Evolutionary conservation across 2,797 vertebrate genomes (phyloP).

Genomic region (Gallinago nigripennis): DNA sequence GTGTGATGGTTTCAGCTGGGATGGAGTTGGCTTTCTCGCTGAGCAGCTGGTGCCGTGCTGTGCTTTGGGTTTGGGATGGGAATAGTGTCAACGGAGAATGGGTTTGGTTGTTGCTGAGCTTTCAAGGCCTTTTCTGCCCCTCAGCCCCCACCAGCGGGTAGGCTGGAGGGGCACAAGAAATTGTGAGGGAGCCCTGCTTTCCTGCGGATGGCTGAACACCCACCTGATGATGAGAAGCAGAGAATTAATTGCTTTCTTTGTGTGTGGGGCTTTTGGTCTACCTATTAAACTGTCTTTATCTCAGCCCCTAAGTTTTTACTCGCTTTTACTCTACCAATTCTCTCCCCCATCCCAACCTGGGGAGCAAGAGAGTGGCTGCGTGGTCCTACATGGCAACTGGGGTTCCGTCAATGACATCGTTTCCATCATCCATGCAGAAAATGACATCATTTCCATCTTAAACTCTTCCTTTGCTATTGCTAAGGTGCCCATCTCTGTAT

Average conservation of each 20-base stretch:
- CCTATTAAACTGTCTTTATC: neutral
- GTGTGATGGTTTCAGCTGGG: neutral
- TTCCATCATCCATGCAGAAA: neutral
- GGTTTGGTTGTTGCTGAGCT: neutral
- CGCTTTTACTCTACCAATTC: neutral
- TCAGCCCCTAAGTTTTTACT: neutral
- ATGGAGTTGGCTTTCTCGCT: neutral
- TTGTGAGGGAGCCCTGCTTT: neutral
- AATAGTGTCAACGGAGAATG: neutral
- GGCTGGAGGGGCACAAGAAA: neutral
- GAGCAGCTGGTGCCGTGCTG: neutral
- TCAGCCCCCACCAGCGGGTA: neutral
- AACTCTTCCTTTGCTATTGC: neutral
- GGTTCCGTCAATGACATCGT: no score
- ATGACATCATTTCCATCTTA: neutral
- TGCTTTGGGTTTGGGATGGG: neutral
- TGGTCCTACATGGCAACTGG: neutral
- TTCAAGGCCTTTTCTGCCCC: neutral
- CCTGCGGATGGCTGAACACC: neutral
- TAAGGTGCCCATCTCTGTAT: rapidly evolving
- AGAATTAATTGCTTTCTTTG: neutral
- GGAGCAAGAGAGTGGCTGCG: neutral
- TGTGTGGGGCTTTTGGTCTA: neutral
- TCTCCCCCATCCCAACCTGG: neutral
- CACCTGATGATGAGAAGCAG: neutral